phyloP scores from a whole-genome alignment of 2,113 vertebrate genomes.

The Pachyramphus minor region DNA sequence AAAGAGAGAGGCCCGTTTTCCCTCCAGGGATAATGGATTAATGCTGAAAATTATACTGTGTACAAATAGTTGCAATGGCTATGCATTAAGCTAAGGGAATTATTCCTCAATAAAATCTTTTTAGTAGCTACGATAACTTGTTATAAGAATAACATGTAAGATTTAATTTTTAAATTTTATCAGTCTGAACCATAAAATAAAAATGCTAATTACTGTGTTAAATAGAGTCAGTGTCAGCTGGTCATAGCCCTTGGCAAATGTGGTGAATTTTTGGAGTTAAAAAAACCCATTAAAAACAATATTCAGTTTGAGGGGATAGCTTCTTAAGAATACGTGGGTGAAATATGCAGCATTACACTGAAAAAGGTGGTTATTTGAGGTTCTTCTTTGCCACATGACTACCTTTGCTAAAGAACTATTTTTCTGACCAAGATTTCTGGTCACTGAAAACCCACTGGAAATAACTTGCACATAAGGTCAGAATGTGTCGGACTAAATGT shows the following conservation, averaged over 20 bases:
- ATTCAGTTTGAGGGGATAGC: rapidly evolving
- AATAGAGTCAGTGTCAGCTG: not conserved
- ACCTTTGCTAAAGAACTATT: not conserved
- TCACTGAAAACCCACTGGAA: not conserved
- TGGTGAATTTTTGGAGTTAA: not conserved
- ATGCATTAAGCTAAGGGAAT: not conserved
- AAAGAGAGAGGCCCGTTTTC: not conserved
- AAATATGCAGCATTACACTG: not conserved
- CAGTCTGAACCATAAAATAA: not conserved
- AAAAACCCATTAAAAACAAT: not conserved
- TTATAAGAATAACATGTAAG: not conserved
- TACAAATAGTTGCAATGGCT: not conserved
- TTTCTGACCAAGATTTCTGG: not conserved
- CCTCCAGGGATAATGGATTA: not conserved
- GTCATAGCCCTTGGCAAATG: not conserved
- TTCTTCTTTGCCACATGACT: not conserved
- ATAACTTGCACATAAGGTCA: not conserved
- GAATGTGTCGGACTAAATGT: not conserved
- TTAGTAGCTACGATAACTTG: not conserved
- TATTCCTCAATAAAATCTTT: not conserved
- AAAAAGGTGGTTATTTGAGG: not conserved
- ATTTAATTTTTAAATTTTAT: not conserved
- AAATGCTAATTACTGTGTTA: not conserved
- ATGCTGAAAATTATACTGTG: not conserved
- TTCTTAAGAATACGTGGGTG: not conserved